Base-by-base conservation (phyloP, 2,888 invertebrate genomes). In the Catocala fraxini region DNA sequence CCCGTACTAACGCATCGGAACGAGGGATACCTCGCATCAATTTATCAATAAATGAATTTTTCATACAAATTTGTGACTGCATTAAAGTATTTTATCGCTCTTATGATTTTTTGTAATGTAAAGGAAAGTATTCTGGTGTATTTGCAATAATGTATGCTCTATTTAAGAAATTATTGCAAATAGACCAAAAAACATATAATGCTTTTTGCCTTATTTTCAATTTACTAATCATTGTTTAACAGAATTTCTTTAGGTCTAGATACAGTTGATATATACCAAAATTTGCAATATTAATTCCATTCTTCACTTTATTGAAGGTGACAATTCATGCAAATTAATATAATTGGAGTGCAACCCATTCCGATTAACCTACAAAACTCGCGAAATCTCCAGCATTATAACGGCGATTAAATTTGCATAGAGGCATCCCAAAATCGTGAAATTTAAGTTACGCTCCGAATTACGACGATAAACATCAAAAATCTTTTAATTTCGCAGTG, bases 21-120 rank as follows among this genome's bases (percentile, higher is more conserved):
- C 65, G 47, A 70, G 60, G 63, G 54, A 60, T 73, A 59, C 63
- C 56, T 15, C 54, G 34, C 43, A 66, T 13, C 41, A 64, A 68
- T 62, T 63, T 77, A 65, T 64, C 70, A 68, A 60, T 63, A 72
- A 65, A 74, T 76, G 60, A 68, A 74, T 67, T 71, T 71, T 63
- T 62, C 52, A 54, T 51, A 67, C 42, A 48, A 67, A 70, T 70
- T 73, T 70, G 62, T 73, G 58, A 52, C 34, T n/a, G 46, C 13
- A 39, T 72, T 73, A 64, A 41, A 4, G 55, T 46, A 73, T 64
- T 59, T 59, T 63, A 59, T 72, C 56, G 56, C 56, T 55, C 11
- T 33, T 62, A 52, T 6, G 6, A 49, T 39, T 56, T 45, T 62
- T 56, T 57, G 51, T 59, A 57, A 42, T 10, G 41, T 13, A 43